Conservation (phyloP, 2,888 invertebrate genomes). For the Exephanes ischioxanthus region DNA sequence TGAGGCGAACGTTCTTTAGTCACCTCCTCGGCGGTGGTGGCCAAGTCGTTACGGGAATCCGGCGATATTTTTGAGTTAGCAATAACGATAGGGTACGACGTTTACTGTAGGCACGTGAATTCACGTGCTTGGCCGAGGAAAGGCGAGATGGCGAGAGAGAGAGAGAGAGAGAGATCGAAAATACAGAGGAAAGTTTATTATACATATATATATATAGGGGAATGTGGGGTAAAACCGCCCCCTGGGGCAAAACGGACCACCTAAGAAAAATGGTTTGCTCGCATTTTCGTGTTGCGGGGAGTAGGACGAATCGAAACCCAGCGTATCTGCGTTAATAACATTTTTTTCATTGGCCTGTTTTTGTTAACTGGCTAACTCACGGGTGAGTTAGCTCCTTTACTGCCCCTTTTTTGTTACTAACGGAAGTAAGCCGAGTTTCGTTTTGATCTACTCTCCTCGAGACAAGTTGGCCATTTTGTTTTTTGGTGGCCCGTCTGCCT, state of each 20-base stretch:
- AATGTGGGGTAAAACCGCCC: too few relatives aligned
- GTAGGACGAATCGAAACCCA: not conserved
- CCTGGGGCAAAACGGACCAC: not conserved
- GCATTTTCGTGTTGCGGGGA: not conserved
- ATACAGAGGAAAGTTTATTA: constrained; percentile 2
- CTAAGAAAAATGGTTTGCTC: not conserved
- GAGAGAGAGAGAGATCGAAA: not conserved
- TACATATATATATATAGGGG: not conserved
- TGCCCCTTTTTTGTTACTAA: too few relatives aligned
- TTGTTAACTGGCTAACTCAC: too few relatives aligned
- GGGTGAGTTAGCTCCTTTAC: too few relatives aligned
- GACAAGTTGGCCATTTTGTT: too few relatives aligned
- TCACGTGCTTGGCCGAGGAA: constrained; percentile 32
- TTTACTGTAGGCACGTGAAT: constrained; percentile 56
- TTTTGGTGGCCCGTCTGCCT: too few relatives aligned
- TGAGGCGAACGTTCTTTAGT: constrained; percentile 60
- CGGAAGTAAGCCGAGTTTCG: too few relatives aligned
- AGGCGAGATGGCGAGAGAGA: constrained; percentile 32
- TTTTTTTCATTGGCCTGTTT: not conserved
- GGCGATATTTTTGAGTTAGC: constrained; percentile 68
- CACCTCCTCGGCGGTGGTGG: constrained; percentile 33
- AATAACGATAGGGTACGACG: constrained; percentile 64
- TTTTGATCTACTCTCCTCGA: too few relatives aligned
- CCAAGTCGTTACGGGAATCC: constrained; percentile 67
- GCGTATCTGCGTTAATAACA: not conserved